Evolutionary conservation across 2,888 invertebrate genomes (phyloP), one percentile per base, ranked within the genome.

Genomic region (Rotaria macrura): DNA sequence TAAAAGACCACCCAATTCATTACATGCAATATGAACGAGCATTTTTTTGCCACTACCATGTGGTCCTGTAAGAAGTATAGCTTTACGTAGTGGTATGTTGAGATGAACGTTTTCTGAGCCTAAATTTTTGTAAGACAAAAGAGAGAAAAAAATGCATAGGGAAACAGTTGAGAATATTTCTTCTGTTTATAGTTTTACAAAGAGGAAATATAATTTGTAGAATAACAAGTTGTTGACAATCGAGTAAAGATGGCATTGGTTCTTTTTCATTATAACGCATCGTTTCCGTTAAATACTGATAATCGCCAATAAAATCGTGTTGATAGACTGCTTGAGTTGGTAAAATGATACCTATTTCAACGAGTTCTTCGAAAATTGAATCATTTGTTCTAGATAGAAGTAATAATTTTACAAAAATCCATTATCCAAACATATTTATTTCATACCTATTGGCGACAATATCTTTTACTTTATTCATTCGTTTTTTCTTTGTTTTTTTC

Each of bases 211-310:
- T 43, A 12, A 79, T 79, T n/a, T 79, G 79, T 43, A 79, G 43
- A 40, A 43, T 43, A 9, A 79, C 79, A 10, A 79, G 40, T n/a
- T 79, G 79, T 43, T n/a, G 43, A 43, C 79, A 79, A 43, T 79
- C 79, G 14, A 79, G 79, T 79, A 79, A 79, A 9, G 79, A 79
- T 79, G 79, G 79, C 79, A 79, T 79, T 25, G 79, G 79, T 79
- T 79, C 79, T 79, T 79, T 79, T 79, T 79, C 43, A 43, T 40
- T 43, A 23, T n/a, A 79, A 79, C 79, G 79, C 9, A 79, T 79
- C 12, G 43, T 79, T 43, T 79, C 79, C 4, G 43, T 43, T n/a
- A 25, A 14, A 43, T 79, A 79, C n/a, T 79, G 79, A 79, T 79
- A 79, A 25, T 79, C 79, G n/a, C 79, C 79, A n/a, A 79, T 79